phyloP scores from a whole-genome alignment of 2,888 invertebrate species.

The Chirona hameri region DNA sequence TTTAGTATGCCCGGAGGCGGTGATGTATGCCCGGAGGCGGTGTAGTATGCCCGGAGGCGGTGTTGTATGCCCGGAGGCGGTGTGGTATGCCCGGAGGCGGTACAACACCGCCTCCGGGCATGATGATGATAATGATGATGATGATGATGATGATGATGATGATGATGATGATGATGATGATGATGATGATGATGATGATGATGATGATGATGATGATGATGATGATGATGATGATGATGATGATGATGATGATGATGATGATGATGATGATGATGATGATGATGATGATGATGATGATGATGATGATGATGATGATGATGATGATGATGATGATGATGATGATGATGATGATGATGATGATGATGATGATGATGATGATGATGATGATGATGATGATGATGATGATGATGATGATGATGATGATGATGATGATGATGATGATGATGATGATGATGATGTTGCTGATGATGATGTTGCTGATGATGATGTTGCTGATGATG shows the following conservation, averaged over 20 bases:
- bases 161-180: conserved; percentile 22
- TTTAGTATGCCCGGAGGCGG: too few relatives aligned
- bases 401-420: conserved; percentile 22
- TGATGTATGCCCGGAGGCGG: too few relatives aligned
- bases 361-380: background rate
- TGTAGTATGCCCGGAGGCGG: too few relatives aligned
- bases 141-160: conserved; percentile 22
- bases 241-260: conserved; percentile 11
- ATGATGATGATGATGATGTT: conserved; percentile 22
- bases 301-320: conserved; percentile 22
- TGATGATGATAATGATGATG: too few relatives aligned
- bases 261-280: conserved; percentile 22
- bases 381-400: conserved; percentile 11
- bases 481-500: too few relatives aligned
- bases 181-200: conserved; percentile 22
- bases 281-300: conserved; percentile 22
- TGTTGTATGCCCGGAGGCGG: too few relatives aligned
- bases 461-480: too few relatives aligned
- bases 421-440: conserved; percentile 3
- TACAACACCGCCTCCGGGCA: too few relatives aligned
- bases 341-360: conserved; percentile 22
- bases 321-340: conserved; percentile 22
- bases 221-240: conserved; percentile 22
- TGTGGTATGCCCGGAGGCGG: too few relatives aligned
- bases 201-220: conserved; percentile 22